Percentiles rank a stretch among this genome's conserved stretches.
phyloP scores from a whole-genome alignment of 2,113 vertebrate genomes.

The Columba janthina region DNA sequence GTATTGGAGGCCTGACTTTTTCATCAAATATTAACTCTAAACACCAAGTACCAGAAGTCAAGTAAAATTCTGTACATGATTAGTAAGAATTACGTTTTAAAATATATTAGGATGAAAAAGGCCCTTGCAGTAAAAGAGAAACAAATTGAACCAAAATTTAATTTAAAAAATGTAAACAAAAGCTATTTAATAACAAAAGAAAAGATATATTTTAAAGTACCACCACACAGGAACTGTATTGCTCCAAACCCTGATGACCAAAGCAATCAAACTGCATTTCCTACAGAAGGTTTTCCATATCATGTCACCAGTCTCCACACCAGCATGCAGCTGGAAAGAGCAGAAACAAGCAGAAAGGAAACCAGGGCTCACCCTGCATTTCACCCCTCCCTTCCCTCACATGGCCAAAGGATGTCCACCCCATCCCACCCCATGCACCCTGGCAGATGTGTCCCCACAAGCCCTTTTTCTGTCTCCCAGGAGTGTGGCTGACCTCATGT shows the following conservation, averaged over 20 bases:
- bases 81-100: not conserved
- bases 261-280: not conserved
- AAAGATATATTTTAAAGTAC: not conserved
- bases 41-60: not conserved
- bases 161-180: not conserved
- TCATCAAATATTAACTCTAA: not conserved
- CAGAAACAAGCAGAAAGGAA: not conserved
- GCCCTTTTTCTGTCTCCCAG: not conserved
- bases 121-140: not conserved
- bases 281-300: not conserved
- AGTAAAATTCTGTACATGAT: not conserved
- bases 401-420: not conserved
- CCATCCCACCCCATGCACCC: fast-evolving
- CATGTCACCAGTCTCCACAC: not conserved
- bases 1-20: not conserved
- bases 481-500: not conserved
- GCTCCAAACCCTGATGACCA: not conserved
- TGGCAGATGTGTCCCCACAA: not conserved
- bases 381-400: not conserved
- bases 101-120: not conserved
- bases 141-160: not conserved
- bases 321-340: not conserved
- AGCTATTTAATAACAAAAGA: not conserved
- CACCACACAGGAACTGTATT: not conserved
- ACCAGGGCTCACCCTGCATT: not conserved